A percentile compares a stretch with the other conserved stretches of the same genome.
Conservation (phyloP, 1,140 invertebrate genomes). For the Drosophila arawakana region DNA sequence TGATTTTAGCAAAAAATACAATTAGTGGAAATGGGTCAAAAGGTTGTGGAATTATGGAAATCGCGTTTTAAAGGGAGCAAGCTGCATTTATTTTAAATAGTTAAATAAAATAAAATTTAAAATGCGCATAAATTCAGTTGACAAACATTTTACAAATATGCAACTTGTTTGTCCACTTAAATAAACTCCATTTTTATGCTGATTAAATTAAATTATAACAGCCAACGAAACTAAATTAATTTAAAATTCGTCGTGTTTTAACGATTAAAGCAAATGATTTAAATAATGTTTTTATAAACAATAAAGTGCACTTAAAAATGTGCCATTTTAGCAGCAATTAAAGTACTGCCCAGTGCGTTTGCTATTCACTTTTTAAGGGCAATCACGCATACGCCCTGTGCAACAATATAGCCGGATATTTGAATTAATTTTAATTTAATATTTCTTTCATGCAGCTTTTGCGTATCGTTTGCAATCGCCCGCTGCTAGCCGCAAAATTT, state of each 20-base stretch:
- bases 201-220: background rate
- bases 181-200: background rate
- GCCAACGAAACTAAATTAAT: background rate
- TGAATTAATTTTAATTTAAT: slow-evolving; percentile 56
- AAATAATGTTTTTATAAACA: slow-evolving; percentile 1
- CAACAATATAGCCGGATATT: slow-evolving; percentile 43
- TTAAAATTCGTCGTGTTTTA: background rate
- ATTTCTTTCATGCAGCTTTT: slow-evolving; percentile 24
- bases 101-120: too few relatives aligned
- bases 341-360: background rate
- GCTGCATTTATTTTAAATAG: too few relatives aligned
- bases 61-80: too few relatives aligned
- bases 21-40: too few relatives aligned
- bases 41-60: too few relatives aligned
- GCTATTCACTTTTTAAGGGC: slow-evolving; percentile 7
- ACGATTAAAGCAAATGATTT: slow-evolving; percentile 3
- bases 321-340: slow-evolving; percentile 1
- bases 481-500: slow-evolving; percentile 54
- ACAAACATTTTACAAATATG: background rate
- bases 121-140: too few relatives aligned
- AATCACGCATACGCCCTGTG: slow-evolving; percentile 31
- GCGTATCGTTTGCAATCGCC: slow-evolving; percentile 48
- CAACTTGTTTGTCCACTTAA: background rate
- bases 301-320: background rate
- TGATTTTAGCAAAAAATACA: too few relatives aligned